A percentile compares a stretch with the other conserved stretches of the same genome.
Conservation (phyloP, 2,888 invertebrate species). For the Hypercompe scribonia region DNA sequence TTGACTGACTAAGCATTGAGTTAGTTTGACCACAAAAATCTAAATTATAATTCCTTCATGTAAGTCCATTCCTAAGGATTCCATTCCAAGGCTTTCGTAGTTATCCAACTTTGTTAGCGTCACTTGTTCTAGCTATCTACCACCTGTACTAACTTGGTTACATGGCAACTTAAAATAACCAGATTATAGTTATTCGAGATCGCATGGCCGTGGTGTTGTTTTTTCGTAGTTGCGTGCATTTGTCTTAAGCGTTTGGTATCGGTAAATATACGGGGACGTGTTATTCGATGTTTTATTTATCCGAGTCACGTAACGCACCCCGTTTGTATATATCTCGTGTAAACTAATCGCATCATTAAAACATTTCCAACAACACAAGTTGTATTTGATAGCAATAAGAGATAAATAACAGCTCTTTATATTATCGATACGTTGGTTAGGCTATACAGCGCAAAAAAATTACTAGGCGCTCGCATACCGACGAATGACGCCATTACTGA, state of each 20-base stretch:
- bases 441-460: background rate
- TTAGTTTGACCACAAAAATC: background rate
- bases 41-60: background rate
- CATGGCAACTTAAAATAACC: no score
- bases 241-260: no score
- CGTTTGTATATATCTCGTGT: background rate
- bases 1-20: background rate
- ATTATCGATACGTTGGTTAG: background rate
- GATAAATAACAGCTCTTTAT: background rate
- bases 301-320: no score
- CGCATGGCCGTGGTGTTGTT: no score
- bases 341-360: background rate
- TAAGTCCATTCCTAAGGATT: background rate
- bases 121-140: background rate
- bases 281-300: no score
- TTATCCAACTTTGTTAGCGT: background rate
- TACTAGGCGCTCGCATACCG: constrained; percentile 38
- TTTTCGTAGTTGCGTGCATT: no score
- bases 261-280: no score
- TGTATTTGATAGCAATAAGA: background rate
- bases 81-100: no score
- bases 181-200: no score
- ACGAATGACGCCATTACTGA: constrained; percentile 69
- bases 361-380: background rate
- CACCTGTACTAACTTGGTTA: background rate